Percentiles rank a stretch among this genome's conserved stretches.
phyloP scores from a whole-genome alignment of 1,140 invertebrate species.

The Leptestheria dahalacensis region DNA sequence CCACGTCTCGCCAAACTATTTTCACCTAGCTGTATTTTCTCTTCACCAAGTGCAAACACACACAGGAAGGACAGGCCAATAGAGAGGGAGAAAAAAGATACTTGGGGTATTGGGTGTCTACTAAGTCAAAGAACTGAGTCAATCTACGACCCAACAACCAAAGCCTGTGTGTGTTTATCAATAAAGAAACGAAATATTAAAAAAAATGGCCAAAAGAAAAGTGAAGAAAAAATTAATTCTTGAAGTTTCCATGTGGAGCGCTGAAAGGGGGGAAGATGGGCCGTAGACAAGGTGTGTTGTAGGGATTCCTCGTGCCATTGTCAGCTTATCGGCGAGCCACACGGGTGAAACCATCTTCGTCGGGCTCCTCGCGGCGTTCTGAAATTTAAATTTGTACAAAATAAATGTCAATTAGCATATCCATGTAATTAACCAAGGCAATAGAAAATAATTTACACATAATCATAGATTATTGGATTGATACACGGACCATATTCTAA shows the following conservation, averaged over 20 bases:
- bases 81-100: neutral
- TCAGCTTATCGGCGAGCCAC: neutral
- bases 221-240: no score
- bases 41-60: neutral
- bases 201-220: no score
- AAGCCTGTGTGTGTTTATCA: no score
- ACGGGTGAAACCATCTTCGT: constrained; percentile 6
- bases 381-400: neutral
- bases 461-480: no score
- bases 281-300: neutral
- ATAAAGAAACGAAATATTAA: no score
- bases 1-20: neutral
- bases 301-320: neutral
- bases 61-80: neutral
- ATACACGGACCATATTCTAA: no score
- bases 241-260: no score
- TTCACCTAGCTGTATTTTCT: neutral
- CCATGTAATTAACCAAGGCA: no score
- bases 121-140: no score
- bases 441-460: no score
- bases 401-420: no score
- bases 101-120: neutral
- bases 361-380: constrained; percentile 5
- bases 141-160: no score
- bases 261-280: neutral